phyloP scores from a whole-genome alignment of 2,797 vertebrate genomes.

The Catharus ustulatus region DNA sequence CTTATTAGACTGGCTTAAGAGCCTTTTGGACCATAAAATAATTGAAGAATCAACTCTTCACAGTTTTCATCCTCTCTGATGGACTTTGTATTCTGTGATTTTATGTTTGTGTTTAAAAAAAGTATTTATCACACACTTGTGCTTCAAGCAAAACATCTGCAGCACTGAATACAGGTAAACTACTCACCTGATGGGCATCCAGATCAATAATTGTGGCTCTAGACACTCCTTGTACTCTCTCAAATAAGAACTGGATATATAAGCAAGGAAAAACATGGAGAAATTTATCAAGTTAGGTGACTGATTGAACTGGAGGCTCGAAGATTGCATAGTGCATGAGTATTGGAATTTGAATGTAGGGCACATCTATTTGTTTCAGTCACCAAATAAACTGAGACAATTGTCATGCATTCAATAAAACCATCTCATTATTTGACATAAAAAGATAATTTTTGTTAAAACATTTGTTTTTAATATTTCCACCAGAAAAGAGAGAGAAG shows the following conservation, averaged over 20 bases:
- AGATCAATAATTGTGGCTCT: conserved; percentile 92
- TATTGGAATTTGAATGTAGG: background rate
- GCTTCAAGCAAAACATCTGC: background rate
- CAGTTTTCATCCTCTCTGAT: background rate
- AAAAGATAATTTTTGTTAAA: background rate
- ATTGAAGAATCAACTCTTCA: background rate
- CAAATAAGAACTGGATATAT: conserved; percentile 87
- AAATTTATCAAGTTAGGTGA: background rate
- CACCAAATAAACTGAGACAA: background rate
- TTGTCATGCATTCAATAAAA: background rate
- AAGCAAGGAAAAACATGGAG: background rate
- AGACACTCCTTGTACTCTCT: conserved; percentile 87
- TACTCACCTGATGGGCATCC: conserved; percentile 94
- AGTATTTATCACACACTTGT: background rate
- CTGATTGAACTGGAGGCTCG: background rate
- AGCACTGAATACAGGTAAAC: background rate
- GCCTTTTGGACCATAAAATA: background rate
- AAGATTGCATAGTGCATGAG: background rate
- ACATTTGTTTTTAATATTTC: background rate
- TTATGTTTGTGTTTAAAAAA: background rate
- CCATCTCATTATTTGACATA: background rate
- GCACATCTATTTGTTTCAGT: background rate
- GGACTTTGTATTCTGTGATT: background rate
- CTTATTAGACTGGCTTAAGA: background rate
- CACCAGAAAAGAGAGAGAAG: background rate